These are phyloP conservation scores for Drosophila crucigera DNA, from an alignment of 2,888 invertebrate species.

Conservation along the genomic window DNA sequence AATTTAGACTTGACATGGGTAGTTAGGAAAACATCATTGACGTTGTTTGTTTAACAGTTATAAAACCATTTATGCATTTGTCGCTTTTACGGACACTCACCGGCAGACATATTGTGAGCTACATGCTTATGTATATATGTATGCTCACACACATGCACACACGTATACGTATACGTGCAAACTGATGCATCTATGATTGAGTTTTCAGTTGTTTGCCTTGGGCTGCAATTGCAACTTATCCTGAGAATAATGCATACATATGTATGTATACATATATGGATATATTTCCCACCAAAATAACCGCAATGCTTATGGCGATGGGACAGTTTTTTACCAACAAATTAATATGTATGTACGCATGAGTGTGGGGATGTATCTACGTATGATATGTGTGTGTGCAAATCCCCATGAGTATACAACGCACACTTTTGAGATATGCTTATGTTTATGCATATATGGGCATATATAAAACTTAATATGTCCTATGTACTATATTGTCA, in stretches of 20 bases:
- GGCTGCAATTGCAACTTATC: conserved; percentile 1
- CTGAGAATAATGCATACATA: background rate
- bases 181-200: conserved; percentile 9
- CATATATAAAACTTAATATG: background rate
- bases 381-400: conserved; percentile 3
- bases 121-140: conserved; percentile 15
- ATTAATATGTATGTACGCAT: background rate
- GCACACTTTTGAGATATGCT: conserved; percentile 8
- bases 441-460: conserved; percentile 1
- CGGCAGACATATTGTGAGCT: conserved; percentile 38
- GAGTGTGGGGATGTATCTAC: background rate
- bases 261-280: background rate
- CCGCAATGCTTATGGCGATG: conserved; percentile 29
- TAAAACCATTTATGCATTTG: conserved; percentile 8
- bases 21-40: conserved; percentile 7
- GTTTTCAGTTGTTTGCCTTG: conserved; percentile 19
- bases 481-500: too few relatives aligned
- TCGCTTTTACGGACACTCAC: conserved; percentile 11
- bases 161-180: background rate
- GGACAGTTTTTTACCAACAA: conserved; percentile 18
- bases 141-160: background rate
- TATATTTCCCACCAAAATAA: conserved; percentile 53
- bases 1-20: conserved; percentile 26
- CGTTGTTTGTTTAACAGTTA: conserved; percentile 1
- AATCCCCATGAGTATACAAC: conserved; percentile 8